Evolutionary conservation across 2,888 invertebrate species (phyloP), one percentile per base, ranked within the genome.

Genomic region (Disparrhopalites patrizii): DNA sequence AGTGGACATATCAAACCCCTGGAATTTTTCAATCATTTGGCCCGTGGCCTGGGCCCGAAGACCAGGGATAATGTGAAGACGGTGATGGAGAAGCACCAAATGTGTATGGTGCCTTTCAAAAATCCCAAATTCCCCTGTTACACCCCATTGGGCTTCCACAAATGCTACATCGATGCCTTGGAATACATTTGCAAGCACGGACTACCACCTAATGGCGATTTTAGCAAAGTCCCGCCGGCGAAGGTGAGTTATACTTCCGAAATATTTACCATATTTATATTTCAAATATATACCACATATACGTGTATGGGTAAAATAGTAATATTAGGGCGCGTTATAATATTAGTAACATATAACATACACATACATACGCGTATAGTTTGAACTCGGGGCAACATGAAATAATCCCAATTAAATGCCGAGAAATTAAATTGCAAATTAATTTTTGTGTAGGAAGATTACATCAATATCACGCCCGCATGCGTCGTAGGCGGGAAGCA

Each of bases 121-220:
- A 70, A 72, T 54, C 13, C 38, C 8, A 62, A 67, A 27, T 65
- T 61, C 5, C 66, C 70, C 8, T 72, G 72, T 51, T 65, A 69
- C 61, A 70, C 70, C 15, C 62, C 70, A 10, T 23, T 71, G 23
- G 66, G 68, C 33, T 72, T 72, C 55, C 70, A 70, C n/a, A 72
- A 72, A 36, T 72, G 72, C 55, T 72, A 69, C 47, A 61, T 61
- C 10, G 72, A 72, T 57, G 72, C 72, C 20, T 56, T 69, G 18
- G 63, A 67, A 25, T 69, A 55, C 20, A 20, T 70, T 1, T 72
- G 72, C n/a, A 52, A 43, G 3, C 28, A 56, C 40, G 68, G 68
- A 23, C 56, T 68, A 60, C 71, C 71, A 1, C 56, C 65, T 27
- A 30, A 63, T 5, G 60, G 68, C 15, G 71, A 71, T 50, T 62